Conservation (phyloP, 2,888 invertebrate species). For the Aethes cnicana region DNA sequence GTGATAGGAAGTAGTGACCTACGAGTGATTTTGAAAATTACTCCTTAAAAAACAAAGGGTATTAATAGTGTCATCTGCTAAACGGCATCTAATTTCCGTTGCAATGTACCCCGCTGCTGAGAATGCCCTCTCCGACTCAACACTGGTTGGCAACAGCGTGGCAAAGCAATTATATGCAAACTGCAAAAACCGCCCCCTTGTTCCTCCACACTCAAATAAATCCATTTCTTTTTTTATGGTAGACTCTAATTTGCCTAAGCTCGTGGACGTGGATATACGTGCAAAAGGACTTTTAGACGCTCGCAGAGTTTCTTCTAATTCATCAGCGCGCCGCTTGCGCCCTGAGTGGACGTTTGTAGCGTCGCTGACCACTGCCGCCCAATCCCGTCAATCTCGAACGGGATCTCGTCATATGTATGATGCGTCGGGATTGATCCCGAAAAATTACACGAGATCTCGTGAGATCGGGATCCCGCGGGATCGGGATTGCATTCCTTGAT, state of each 20-base stretch:
- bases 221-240: slow-evolving; percentile 8
- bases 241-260: background rate
- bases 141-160: slow-evolving; percentile 9
- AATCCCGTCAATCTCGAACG: no score
- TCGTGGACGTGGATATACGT: background rate
- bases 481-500: no score
- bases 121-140: slow-evolving; percentile 24
- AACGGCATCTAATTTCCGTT: slow-evolving; percentile 14
- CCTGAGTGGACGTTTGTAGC: no score
- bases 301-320: background rate
- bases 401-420: no score
- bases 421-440: no score
- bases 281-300: background rate
- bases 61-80: slow-evolving; percentile 12
- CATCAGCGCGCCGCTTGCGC: no score
- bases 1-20: slow-evolving; percentile 1
- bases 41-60: slow-evolving; percentile 15
- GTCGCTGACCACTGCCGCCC: no score
- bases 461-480: no score
- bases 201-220: slow-evolving; percentile 18
- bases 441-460: no score
- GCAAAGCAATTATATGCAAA: slow-evolving; percentile 1
- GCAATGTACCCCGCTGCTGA: slow-evolving; percentile 22
- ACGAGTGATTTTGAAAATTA: slow-evolving; percentile 20
- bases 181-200: slow-evolving; percentile 5